Percentiles rank a stretch among this genome's conserved stretches.
phyloP scores from a whole-genome alignment of 2,113 vertebrate species.

The Nansenia antarctica region DNA sequence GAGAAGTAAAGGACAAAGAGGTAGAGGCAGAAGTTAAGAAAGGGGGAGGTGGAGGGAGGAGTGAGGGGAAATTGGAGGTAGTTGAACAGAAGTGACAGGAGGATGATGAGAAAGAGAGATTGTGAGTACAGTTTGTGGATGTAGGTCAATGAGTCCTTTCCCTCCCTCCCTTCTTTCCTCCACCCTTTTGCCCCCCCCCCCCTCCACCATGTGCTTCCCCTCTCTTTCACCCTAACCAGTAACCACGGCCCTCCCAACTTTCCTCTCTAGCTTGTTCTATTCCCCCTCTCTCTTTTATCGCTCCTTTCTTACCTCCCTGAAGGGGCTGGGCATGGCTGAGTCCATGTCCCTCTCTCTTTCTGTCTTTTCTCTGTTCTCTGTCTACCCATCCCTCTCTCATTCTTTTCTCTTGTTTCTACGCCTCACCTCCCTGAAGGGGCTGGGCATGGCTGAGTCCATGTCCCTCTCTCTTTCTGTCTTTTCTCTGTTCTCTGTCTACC shows the following conservation, averaged over 20 bases:
- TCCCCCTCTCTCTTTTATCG: too few species aligned
- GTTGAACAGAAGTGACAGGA: background rate
- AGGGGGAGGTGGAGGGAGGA: background rate
- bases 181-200: background rate
- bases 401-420: constrained; percentile 28
- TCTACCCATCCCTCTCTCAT: too few species aligned
- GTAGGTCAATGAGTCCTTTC: too few species aligned
- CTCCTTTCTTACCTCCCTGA: constrained; percentile 88
- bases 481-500: too few species aligned
- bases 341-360: too few species aligned
- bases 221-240: background rate
- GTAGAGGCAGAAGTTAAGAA: background rate
- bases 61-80: background rate
- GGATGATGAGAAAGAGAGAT: too few species aligned
- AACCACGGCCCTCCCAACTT: too few species aligned
- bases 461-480: too few species aligned
- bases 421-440: constrained; percentile 98
- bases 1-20: too few species aligned
- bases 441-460: constrained; percentile 97
- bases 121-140: background rate
- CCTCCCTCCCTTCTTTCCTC: background rate
- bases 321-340: constrained; percentile 97
- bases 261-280: too few species aligned
- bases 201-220: background rate
- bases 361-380: too few species aligned